Conservation (phyloP, 2,113 vertebrate species). For the Athene cunicularia region DNA sequence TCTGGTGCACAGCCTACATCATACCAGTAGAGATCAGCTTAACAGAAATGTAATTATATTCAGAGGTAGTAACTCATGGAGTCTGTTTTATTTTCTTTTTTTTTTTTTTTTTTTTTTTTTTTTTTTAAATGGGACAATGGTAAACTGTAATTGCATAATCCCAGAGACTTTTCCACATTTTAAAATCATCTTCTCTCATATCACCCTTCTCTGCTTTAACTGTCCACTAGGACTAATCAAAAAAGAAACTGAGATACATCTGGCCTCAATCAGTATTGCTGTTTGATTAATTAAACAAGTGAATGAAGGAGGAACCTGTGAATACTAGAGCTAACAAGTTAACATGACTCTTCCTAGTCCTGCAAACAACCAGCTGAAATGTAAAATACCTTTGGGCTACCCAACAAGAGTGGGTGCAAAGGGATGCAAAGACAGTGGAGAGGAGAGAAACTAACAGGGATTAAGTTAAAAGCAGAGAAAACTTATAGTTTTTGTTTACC, state of each 20-base stretch:
- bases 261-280: background rate
- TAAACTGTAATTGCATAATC: background rate
- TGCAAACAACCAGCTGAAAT: background rate
- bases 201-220: background rate
- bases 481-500: background rate
- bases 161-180: background rate
- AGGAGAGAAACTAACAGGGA: background rate
- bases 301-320: background rate
- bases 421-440: background rate
- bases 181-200: background rate
- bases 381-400: background rate
- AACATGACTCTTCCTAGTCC: background rate
- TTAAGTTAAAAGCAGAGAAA: background rate
- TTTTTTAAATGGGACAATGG: background rate
- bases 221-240: background rate
- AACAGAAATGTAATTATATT: background rate
- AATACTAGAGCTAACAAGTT: background rate
- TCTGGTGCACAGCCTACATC: background rate
- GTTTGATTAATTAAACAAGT: background rate
- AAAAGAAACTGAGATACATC: background rate
- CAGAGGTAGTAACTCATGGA: background rate
- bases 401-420: background rate
- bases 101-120: background rate
- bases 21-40: background rate
- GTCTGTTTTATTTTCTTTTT: background rate